Evolutionary conservation across 2,888 invertebrate genomes (phyloP), one percentile per base, ranked within the genome.

Genomic region (Atrina japonica): DNA sequence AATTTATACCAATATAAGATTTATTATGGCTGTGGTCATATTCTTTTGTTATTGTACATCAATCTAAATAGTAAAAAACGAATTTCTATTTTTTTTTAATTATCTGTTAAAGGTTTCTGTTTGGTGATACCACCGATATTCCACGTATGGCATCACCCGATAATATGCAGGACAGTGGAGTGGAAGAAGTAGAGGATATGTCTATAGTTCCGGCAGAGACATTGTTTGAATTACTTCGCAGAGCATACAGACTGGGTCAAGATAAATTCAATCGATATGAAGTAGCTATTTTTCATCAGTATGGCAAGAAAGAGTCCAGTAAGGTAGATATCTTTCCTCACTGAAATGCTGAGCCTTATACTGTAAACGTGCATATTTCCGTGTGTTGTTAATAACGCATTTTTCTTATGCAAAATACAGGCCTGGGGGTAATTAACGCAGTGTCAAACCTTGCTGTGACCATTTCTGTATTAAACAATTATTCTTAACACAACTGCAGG

Each of bases 141-240:
- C 23, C 59, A 11, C 71, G 76, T 23, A 35, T 70, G 0, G 43
- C 66, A 23, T 80, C 83, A 7, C 84, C 82, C 0, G 60, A 70
- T 29, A 80, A 78, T 14, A 40, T 79, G 3, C 73, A 76, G 23
- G 84, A 85, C 78, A 86, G 86, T 52, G 84, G 85, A 0, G 67
- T 84, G 11, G 84, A 85, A 41, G 81, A 83, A 16, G 66, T 68
- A 14, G 86, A 85, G 14, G 81, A 82, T 29, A 76, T 82, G 35
- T 80, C 84, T 2, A 70, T 88, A 70, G 84, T 88, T 41, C 86
- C 85, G 2, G 76, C 84, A 11, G 88, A 88, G 71, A 84, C 84
- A 14, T 63, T 88, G 35, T 84, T 85, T 69, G 84, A 86, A 64
- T 79, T 84, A n/a, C 72, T 88, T 41, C 74, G 82, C 43, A 70